phyloP scores from a whole-genome alignment of 2,888 invertebrate genomes.

The Plutella xylostella region DNA sequence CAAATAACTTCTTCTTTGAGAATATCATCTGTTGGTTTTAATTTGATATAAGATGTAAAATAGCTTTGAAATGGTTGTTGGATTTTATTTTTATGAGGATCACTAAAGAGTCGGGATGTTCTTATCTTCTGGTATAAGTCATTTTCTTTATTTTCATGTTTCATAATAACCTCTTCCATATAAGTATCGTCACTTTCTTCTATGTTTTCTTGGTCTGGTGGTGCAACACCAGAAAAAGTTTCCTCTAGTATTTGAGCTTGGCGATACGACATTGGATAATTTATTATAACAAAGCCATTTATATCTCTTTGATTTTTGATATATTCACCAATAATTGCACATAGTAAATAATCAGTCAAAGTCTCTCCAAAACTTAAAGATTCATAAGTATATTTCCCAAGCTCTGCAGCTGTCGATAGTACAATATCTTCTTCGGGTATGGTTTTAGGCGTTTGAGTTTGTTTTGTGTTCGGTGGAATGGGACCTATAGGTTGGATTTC shows the following conservation, averaged over 20 bases:
- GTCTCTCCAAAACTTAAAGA: slow-evolving; percentile 62
- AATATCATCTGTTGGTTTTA: slow-evolving; percentile 51
- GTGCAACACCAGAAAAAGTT: slow-evolving; percentile 60
- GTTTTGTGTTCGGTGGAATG: slow-evolving; percentile 35
- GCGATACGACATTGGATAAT: slow-evolving; percentile 70
- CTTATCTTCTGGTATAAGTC: slow-evolving; percentile 44
- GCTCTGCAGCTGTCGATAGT: slow-evolving; percentile 56
- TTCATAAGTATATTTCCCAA: slow-evolving; percentile 70
- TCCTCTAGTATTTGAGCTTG: slow-evolving; percentile 73
- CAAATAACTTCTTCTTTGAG: slow-evolving; percentile 49
- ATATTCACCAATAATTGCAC: slow-evolving; percentile 72
- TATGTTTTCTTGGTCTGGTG: slow-evolving; percentile 47
- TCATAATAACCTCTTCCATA: slow-evolving; percentile 46
- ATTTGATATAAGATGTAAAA: slow-evolving; percentile 68
- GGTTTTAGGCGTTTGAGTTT: slow-evolving; percentile 71
- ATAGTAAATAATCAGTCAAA: slow-evolving; percentile 64
- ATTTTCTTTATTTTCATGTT: slow-evolving; percentile 42
- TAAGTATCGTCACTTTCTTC: slow-evolving; percentile 49
- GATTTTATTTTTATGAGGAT: slow-evolving; percentile 50
- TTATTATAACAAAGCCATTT: slow-evolving; percentile 73
- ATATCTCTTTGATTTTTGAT: slow-evolving; percentile 57
- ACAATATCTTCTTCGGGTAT: slow-evolving; percentile 69
- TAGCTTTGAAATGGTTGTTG: slow-evolving; percentile 59
- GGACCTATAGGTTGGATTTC: background rate
- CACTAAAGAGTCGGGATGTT: slow-evolving; percentile 60